phyloP scores from a whole-genome alignment of 1,140 invertebrate species.

The Solenopsis fugax region DNA sequence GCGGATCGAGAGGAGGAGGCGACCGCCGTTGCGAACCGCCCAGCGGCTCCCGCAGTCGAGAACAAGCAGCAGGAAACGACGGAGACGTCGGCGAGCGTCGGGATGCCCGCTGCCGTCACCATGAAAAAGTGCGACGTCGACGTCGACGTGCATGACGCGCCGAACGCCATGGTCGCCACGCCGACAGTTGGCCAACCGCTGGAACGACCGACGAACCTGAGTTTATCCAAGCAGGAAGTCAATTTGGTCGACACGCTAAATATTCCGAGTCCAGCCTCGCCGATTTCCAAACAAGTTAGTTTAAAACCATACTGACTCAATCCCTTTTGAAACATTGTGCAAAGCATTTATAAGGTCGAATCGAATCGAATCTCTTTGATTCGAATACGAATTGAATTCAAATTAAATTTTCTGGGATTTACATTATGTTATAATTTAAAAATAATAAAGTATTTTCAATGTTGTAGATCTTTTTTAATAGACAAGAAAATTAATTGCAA shows the following conservation, averaged over 20 bases:
- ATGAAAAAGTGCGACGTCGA: constrained; percentile 51
- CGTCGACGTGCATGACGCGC: constrained; percentile 56
- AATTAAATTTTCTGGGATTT: too few relatives aligned
- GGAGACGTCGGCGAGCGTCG: constrained; percentile 61
- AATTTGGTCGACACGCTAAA: constrained; percentile 60
- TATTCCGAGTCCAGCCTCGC: constrained; percentile 79
- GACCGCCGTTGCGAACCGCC: constrained; percentile 65
- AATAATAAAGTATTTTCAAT: too few relatives aligned
- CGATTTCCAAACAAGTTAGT: constrained; percentile 82
- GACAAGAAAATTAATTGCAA: too few relatives aligned
- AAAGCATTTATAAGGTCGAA: not conserved
- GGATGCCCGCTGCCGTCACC: constrained; percentile 18
- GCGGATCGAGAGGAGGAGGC: constrained; percentile 69
- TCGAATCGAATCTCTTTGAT: too few relatives aligned
- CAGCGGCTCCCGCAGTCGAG: constrained; percentile 75
- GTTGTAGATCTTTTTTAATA: too few relatives aligned
- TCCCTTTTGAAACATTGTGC: not conserved
- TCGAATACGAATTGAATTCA: too few relatives aligned
- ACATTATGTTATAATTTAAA: too few relatives aligned
- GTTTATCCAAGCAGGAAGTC: constrained; percentile 64
- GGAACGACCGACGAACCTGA: constrained; percentile 72
- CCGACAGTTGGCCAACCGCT: constrained; percentile 26
- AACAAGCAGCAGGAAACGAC: constrained; percentile 74
- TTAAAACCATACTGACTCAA: not conserved
- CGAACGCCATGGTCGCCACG: constrained; percentile 14